Base-by-base conservation (phyloP, 2,888 invertebrate genomes). In the Spilarctia lutea region DNA sequence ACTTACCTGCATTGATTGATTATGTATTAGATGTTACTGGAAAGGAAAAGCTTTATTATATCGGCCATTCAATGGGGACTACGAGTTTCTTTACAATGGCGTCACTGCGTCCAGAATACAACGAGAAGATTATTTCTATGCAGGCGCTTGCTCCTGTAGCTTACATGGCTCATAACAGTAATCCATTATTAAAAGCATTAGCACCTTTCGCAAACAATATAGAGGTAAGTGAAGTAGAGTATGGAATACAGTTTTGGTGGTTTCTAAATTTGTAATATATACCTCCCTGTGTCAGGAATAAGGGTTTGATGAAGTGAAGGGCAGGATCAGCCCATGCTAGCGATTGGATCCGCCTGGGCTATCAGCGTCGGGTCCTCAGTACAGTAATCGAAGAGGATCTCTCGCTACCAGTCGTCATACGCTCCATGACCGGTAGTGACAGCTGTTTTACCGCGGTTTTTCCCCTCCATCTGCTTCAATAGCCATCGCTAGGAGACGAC, bases 1-100 rank as follows among this genome's bases (percentile, higher is more conserved):
- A 99, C 91, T 87, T 99, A 56, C 98, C 99, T 1, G 96, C 98
- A 0, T 97, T 97, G 95, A 97, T 99, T 67, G 97, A 99, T 88
- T 97, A 97, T 86, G 95, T 97, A 27, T 91, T 97, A 0, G 85
- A 89, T 0, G 71, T 83, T 3, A 97, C 98, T 0, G 96, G 96
- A 0, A 94, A 96, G 42, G 81, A 96, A 1, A 93, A 97, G 71
- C 86, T 99, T 0, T 97, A 97, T 85, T 98, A 98, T 88, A 92
- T 98, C 3, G 99, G 98, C 0, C 98, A 98, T 89, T 98, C 98
- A 0, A 97, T 97, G 90, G 95, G 95, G 3, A 97, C 97, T 0
- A 97, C 97, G 0, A 86, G 93, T 2, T 97, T 97, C 88, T 98
- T 96, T 87, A 97, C 97, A 0, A 96, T 97, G 97, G 94, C 95